Base-by-base conservation (phyloP, 1,140 invertebrate genomes). In the Nixonia krombeini region DNA sequence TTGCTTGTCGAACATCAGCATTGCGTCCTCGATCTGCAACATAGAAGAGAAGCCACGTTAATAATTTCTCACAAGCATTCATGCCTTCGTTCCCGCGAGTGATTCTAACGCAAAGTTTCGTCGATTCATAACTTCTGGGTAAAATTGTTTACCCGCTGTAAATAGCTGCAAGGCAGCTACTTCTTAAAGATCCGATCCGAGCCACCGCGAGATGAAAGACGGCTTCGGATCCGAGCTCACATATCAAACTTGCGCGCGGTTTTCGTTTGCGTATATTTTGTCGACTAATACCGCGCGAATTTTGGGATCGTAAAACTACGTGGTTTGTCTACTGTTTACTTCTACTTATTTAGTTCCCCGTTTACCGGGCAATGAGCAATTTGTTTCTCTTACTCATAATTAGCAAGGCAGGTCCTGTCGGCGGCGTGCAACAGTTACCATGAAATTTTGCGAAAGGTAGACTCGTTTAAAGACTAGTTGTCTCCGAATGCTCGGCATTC, bases 1-100 rank as follows among this genome's bases (percentile, higher is more conserved):
- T 85, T 98, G 96, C 90, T 99, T 99, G 88, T 99, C 98, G 87
- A 99, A 99, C 98, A 99, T 99, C 79, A 99, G 91, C 97, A 99
- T 99, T 64, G 96, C 97, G 86, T 99, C 98, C 88, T 99, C 97
- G 85, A 99, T 98, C 97, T 99, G 92, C 51, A 96, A 95, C 84
- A 85, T 79, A 84, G 81, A 64, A 81, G 86, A 75, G 81, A 51
- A 75, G 4, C 7, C 13, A 46, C 45, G 23, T 59, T 49, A 66
- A 9, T 31, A 16, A 57, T 16, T 1, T 9, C 23, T 15, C 16
- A 15, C n/a, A 35, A 42, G 45, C n/a, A 63, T 35, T 31, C 16
- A 44, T 31, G 31, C 31, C 15, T 26, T 1, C 5, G 7, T 26
- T 46, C 13, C 17, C 5, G 12, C 13, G 25, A 47, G 40, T 17